Evolutionary conservation across 1,140 invertebrate species (phyloP).

Genomic region (Myzus persicae): DNA sequence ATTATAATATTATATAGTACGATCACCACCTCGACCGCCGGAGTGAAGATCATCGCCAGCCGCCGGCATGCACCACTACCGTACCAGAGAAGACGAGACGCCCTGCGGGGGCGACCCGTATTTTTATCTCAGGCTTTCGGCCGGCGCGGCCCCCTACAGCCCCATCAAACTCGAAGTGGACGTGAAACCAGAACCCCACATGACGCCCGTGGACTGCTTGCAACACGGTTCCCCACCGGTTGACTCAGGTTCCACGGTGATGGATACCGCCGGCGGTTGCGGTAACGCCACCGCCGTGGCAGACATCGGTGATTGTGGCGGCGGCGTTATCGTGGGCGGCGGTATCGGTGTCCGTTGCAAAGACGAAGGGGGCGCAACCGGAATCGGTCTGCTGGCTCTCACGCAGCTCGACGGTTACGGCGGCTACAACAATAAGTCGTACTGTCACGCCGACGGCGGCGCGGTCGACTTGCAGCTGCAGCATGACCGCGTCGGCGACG

Average conservation of each 20-base stretch:
- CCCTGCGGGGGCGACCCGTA: constrained; percentile 44
- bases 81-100: constrained; percentile 47
- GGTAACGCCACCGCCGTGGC: background rate
- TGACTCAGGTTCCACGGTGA: background rate
- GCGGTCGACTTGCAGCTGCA: background rate
- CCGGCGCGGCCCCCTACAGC: constrained; percentile 32
- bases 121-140: constrained; percentile 20
- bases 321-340: background rate
- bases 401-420: constrained; percentile 53
- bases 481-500: background rate
- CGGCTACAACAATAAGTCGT: constrained; percentile 38
- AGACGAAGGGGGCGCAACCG: background rate
- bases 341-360: background rate
- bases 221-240: background rate
- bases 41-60: background rate
- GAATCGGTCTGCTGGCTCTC: constrained; percentile 36
- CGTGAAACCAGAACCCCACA: constrained; percentile 35
- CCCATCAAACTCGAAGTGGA: constrained; percentile 53
- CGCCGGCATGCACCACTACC: constrained; percentile 43
- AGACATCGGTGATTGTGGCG: background rate
- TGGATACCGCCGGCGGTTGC: background rate
- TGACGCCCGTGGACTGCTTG: background rate
- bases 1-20: background rate
- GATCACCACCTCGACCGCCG: background rate
- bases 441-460: background rate